Conservation (phyloP, 2,797 vertebrate species). For the Iguana delicatissima region DNA sequence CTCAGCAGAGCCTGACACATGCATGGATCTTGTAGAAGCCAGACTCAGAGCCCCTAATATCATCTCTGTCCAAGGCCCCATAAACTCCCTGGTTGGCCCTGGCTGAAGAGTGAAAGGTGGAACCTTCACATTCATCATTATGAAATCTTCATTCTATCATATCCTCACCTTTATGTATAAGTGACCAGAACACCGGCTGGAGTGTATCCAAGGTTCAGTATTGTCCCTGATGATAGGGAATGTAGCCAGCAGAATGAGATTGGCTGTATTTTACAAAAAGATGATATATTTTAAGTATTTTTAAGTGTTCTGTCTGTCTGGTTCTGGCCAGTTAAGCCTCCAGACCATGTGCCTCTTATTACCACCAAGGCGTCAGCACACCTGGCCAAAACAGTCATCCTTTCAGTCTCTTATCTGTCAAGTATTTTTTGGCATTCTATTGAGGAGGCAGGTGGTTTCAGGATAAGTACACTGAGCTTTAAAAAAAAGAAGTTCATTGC, state of each 20-base stretch:
- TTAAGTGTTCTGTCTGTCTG: not conserved
- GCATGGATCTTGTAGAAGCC: too few species aligned
- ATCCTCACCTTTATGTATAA: not conserved
- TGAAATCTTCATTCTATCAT: not conserved
- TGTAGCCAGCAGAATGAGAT: not conserved
- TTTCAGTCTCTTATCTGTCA: not conserved
- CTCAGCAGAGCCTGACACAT: too few species aligned
- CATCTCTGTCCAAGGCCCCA: too few species aligned
- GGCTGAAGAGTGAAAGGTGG: too few species aligned
- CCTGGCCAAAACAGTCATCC: not conserved
- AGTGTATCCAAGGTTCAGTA: not conserved
- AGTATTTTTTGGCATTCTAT: not conserved
- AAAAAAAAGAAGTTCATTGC: not conserved
- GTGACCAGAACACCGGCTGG: not conserved
- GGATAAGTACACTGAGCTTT: not conserved
- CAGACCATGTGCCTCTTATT: not conserved
- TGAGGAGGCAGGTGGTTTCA: not conserved
- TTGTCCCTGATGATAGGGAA: not conserved
- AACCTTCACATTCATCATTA: not conserved
- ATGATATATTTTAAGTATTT: slow-evolving; percentile 4
- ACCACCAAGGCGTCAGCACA: not conserved
- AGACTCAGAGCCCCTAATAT: too few species aligned
- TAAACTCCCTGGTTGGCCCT: too few species aligned
- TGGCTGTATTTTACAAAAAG: not conserved
- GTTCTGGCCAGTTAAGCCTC: not conserved